A percentile compares a stretch with the other conserved stretches of the same genome.
Conservation (phyloP, 2,113 vertebrate genomes). For the Clarias batrachus region DNA sequence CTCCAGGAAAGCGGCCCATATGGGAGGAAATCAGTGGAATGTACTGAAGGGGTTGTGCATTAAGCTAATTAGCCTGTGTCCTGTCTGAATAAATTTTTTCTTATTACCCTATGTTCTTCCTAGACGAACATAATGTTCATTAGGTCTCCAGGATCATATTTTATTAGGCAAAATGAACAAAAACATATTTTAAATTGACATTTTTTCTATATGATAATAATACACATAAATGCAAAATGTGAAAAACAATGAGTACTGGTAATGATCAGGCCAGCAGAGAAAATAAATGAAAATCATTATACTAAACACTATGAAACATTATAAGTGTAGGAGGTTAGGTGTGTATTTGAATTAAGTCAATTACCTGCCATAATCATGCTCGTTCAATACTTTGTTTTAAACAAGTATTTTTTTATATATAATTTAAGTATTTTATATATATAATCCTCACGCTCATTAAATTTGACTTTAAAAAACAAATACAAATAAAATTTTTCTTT, state of each 20-base stretch:
- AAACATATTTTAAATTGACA: background rate
- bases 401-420: too few species aligned
- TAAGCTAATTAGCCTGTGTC: conserved; percentile 41
- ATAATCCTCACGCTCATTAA: too few species aligned
- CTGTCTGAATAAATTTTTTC: background rate
- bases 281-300: background rate
- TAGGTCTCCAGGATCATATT: background rate
- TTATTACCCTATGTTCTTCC: conserved; percentile 7
- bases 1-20: conserved; percentile 22
- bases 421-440: too few species aligned
- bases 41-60: conserved; percentile 32
- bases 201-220: background rate
- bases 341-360: background rate
- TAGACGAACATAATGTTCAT: conserved; percentile 5
- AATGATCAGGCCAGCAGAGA: background rate
- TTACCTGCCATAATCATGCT: background rate
- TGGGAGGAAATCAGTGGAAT: conserved; percentile 35
- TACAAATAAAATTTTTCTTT: too few species aligned
- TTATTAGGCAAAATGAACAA: background rate
- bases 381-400: too few species aligned
- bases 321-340: background rate
- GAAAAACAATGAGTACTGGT: background rate
- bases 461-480: too few species aligned
- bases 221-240: background rate
- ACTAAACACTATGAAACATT: background rate